Percentiles rank a stretch among this genome's conserved stretches.
These are phyloP conservation scores for Miniopterus natalensis DNA, from an alignment of 2,113 vertebrate genomes.

Conservation along the genomic window DNA sequence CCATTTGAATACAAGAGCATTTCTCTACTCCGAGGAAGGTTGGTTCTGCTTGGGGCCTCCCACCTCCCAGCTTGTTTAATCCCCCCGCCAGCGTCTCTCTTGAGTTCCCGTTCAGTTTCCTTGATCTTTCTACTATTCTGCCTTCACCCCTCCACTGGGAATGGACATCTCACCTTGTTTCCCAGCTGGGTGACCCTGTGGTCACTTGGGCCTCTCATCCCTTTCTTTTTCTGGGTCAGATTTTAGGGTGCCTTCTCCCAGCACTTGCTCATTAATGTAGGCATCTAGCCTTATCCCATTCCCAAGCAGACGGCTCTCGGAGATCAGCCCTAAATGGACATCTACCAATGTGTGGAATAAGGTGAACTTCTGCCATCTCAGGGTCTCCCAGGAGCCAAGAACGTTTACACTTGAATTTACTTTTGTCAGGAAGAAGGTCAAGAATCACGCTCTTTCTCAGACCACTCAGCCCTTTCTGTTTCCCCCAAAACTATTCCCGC, in stretches of 20 bases:
- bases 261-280: not conserved
- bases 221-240: not conserved
- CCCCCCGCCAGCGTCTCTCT: not conserved
- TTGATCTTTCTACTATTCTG: not conserved
- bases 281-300: not conserved
- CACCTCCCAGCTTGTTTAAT: not conserved
- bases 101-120: not conserved
- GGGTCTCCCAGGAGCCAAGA: not conserved
- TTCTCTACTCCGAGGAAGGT: not conserved
- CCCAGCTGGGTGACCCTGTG: not conserved
- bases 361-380: not conserved
- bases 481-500: not conserved
- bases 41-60: not conserved
- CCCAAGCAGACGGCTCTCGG: not conserved
- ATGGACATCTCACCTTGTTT: not conserved
- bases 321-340: not conserved
- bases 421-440: slow-evolving; percentile 37
- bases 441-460: slow-evolving; percentile 41
- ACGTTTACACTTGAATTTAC: not conserved
- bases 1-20: not conserved
- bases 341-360: not conserved
- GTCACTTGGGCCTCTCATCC: not conserved
- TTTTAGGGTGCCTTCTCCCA: not conserved
- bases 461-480: not conserved
- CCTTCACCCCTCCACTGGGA: not conserved